Evolutionary conservation across 2,797 vertebrate species (phyloP), one percentile per base, ranked within the genome.

Genomic region (Acipenser transmontanus): DNA sequence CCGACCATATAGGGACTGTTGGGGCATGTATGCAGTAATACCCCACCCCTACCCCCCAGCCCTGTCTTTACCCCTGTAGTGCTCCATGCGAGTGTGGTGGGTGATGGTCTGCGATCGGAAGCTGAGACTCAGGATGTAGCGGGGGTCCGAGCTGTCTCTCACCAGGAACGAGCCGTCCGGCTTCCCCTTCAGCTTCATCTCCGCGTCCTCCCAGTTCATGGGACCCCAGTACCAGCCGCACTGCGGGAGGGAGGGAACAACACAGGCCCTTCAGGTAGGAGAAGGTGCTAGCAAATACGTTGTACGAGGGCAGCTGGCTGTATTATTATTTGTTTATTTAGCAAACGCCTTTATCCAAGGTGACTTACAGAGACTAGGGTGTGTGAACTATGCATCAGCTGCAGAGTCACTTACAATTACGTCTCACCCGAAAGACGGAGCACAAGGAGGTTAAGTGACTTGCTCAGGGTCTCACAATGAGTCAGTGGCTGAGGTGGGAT

Each of bases 211-310:
- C 96, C 96, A 98, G 80, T 96, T 98, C 96, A 98, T 97, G 0
- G 96, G 95, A 0, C 96, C 96, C 96, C 95, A 98, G 76, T 98
- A 98, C 95, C 96, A 98, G 17, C 96, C 96, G 0, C 95, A 98
- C 94, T 96, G 69, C 54, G 50, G 65, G 61, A 14, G 63, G n/a
- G 7, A 47, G 11, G 20, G 34, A 3, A 54, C 52, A 34, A 34
- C 34, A 68, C 47, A 61, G 65, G 0, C 7, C 2, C 34, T 34
- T 34, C 34, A 63, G 5, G 62, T 52, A 9, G 0, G n/a, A 8
- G 1, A 50, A 12, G 8, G 6, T 0, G 0, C 72, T 66, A 69
- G 62, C 50, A 65, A 11, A 62, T 7, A 66, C 34, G 34, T 3
- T 34, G 34, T 34, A 4, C 34, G 34, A 4, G 34, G 34, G 4